Conservation (phyloP, 2,113 vertebrate species). For the Nycticebus coucang region DNA sequence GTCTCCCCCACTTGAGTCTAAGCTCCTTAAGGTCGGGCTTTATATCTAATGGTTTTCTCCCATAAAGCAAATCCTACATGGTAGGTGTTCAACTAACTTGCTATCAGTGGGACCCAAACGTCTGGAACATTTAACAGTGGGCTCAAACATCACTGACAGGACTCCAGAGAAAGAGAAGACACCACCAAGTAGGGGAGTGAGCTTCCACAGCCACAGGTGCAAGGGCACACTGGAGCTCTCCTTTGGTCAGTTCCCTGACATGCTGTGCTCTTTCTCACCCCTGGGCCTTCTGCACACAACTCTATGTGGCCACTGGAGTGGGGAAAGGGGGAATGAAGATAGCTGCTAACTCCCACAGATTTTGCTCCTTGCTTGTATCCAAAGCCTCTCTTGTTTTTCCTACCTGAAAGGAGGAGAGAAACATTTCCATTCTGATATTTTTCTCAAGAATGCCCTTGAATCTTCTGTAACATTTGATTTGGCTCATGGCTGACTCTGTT, state of each 20-base stretch:
- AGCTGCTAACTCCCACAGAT: not conserved
- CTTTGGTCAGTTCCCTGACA: not conserved
- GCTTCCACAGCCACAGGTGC: not conserved
- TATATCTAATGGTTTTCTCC: slow-evolving; percentile 16
- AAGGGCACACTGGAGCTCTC: too few relatives aligned
- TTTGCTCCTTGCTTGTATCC: not conserved
- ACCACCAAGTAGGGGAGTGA: not conserved
- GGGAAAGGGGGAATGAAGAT: not conserved
- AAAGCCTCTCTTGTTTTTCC: not conserved
- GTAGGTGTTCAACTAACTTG: not conserved
- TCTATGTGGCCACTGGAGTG: not conserved
- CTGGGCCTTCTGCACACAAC: not conserved
- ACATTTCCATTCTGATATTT: not conserved
- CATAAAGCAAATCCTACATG: not conserved
- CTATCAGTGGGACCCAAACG: not conserved
- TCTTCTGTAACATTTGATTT: slow-evolving; percentile 22
- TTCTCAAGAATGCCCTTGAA: not conserved
- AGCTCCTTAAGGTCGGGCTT: not conserved
- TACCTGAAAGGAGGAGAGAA: too few relatives aligned
- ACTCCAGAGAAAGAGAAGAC: not conserved
- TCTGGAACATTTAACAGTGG: not conserved
- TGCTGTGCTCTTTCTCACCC: not conserved
- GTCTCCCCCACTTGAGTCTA: not conserved
- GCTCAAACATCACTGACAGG: not conserved
- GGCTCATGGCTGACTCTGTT: not conserved